These are phyloP conservation scores for Cynopterus sphinx DNA, from an alignment of 2,797 vertebrate species.

Conservation along the genomic window DNA sequence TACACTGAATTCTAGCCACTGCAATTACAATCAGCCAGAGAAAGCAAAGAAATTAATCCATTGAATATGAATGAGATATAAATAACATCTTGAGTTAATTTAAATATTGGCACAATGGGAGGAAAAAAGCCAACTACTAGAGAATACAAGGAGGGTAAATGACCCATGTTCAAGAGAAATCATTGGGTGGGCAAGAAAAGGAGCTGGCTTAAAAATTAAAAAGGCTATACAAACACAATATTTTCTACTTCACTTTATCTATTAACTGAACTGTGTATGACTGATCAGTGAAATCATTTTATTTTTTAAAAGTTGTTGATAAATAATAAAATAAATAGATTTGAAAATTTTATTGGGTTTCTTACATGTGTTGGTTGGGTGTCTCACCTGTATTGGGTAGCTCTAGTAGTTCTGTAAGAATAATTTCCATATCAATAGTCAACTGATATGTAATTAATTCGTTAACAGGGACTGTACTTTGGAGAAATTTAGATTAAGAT, in stretches of 20 bases:
- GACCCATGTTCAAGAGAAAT: conserved; percentile 1
- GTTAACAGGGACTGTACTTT: neutral
- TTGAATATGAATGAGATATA: conserved; percentile 59
- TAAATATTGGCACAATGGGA: conserved; percentile 14
- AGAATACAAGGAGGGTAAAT: conserved; percentile 39
- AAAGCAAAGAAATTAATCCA: neutral
- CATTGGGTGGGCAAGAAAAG: neutral
- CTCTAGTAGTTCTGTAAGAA: conserved; percentile 21
- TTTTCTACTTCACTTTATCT: neutral
- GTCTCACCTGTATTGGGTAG: neutral
- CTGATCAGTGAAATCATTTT: neutral
- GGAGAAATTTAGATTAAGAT: neutral
- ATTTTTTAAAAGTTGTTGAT: neutral
- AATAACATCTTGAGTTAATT: conserved; percentile 57
- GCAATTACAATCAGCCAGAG: conserved; percentile 7
- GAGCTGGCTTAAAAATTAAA: conserved; percentile 10
- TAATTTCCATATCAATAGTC: neutral
- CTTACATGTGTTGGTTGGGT: neutral
- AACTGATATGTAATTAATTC: neutral
- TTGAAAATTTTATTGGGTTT: neutral
- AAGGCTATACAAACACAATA: neutral
- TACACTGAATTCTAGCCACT: conserved; percentile 28
- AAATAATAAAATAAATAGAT: neutral
- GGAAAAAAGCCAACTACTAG: neutral
- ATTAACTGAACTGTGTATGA: neutral